Evolutionary conservation across 1,140 invertebrate species (phyloP).

Genomic region (Lordiphosa mommai): DNA sequence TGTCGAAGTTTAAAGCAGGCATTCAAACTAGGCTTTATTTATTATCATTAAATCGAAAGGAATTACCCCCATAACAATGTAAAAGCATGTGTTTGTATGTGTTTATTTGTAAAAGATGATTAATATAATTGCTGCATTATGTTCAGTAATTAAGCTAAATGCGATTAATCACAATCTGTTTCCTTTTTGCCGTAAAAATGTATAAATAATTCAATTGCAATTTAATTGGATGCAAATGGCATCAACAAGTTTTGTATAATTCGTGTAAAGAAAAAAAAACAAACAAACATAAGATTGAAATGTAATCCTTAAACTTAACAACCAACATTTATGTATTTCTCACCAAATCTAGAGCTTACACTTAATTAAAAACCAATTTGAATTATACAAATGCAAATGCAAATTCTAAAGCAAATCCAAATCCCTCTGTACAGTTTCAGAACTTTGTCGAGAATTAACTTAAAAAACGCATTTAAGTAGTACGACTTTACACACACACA

Average conservation of each 20-base stretch:
- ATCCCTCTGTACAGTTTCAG: constrained; percentile 55
- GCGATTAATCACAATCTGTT: constrained; percentile 29
- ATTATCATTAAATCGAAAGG: constrained; percentile 50
- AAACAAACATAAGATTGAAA: constrained; percentile 39
- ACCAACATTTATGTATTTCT: constrained; percentile 62
- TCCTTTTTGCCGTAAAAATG: constrained; percentile 1
- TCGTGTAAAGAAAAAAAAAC: constrained; percentile 3
- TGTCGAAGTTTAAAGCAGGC: constrained; percentile 73
- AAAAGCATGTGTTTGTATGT: constrained; percentile 10
- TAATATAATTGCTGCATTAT: constrained; percentile 30
- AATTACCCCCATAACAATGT: not conserved
- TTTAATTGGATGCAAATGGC: constrained; percentile 5
- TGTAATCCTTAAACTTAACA: constrained; percentile 47
- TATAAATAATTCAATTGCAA: constrained; percentile 2
- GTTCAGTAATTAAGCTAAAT: constrained; percentile 26
- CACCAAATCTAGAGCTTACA: constrained; percentile 75
- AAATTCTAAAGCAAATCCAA: constrained; percentile 49
- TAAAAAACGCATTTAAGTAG: constrained; percentile 23
- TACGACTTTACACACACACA: constrained; percentile 12
- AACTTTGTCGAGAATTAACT: constrained; percentile 30
- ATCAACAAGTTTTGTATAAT: not conserved
- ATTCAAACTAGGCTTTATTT: constrained; percentile 76
- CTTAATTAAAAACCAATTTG: constrained; percentile 34
- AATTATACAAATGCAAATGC: constrained; percentile 18
- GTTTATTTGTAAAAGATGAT: constrained; percentile 31